phyloP scores from a whole-genome alignment of 2,113 vertebrate species.

The Lamprologus ornatipinnis region DNA sequence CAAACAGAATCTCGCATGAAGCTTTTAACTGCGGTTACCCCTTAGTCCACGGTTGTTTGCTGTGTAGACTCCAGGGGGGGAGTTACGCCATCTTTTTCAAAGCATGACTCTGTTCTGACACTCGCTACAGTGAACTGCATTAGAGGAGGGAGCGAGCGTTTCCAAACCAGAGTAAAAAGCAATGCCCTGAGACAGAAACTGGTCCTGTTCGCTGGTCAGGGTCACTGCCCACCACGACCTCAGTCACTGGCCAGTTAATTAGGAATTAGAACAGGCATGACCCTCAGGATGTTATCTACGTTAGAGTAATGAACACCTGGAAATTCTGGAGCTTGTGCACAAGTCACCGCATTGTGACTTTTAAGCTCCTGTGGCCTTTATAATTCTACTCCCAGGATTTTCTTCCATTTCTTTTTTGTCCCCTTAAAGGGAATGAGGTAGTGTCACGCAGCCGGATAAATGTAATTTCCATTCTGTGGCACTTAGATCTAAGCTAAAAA shows the following conservation, averaged over 20 bases:
- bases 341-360: constrained; percentile 32
- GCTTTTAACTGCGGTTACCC: background rate
- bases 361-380: constrained; percentile 30
- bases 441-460: background rate
- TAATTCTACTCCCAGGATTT: background rate
- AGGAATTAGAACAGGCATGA: constrained; percentile 52
- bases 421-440: background rate
- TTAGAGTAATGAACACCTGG: constrained; percentile 64
- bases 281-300: constrained; percentile 38
- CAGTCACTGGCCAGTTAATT: constrained; percentile 53
- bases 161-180: background rate
- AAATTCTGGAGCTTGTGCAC: constrained; percentile 6
- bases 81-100: background rate
- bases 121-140: background rate
- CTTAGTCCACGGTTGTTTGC: constrained; percentile 20
- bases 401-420: background rate
- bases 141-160: background rate
- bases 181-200: constrained; percentile 7
- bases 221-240: constrained; percentile 38
- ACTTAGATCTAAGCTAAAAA: background rate
- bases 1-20: background rate
- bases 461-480: background rate
- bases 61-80: background rate
- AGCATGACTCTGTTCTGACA: constrained; percentile 1
- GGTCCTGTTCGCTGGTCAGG: constrained; percentile 14